Evolutionary conservation across 2,797 vertebrate species (phyloP).

Genomic region (Arremon aurantiirostris): DNA sequence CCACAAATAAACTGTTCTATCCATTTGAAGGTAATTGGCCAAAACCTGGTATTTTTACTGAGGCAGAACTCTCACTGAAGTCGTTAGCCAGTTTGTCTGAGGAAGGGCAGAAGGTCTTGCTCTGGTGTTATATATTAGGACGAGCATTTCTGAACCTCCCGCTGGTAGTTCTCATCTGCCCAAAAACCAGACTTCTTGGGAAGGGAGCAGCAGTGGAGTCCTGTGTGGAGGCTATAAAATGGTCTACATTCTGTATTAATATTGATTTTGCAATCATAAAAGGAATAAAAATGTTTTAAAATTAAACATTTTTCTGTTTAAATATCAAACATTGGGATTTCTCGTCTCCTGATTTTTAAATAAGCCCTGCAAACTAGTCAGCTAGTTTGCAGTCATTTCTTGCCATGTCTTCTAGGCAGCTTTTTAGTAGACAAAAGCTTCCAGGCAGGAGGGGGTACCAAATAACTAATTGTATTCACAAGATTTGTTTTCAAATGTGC

Average conservation of each 20-base stretch:
- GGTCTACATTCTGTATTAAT: conserved; percentile 41
- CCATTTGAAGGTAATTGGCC: conserved; percentile 45
- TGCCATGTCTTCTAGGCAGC: neutral
- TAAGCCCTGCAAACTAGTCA: neutral
- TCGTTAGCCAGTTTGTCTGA: neutral
- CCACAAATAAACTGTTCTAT: conserved; percentile 43
- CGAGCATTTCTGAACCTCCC: neutral
- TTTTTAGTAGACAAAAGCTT: conserved; percentile 37
- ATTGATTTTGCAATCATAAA: conserved; percentile 60
- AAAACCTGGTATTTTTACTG: conserved; percentile 16
- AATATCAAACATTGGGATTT: conserved; percentile 55
- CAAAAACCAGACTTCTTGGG: neutral
- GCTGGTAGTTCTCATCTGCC: neutral
- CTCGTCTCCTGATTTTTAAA: conserved; percentile 49
- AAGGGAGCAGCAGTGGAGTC: neutral
- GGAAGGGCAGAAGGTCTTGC: neutral
- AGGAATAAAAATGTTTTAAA: conserved; percentile 50
- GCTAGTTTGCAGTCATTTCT: conserved; percentile 36
- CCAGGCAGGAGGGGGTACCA: conserved; percentile 18
- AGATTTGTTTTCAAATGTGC: conserved; percentile 21
- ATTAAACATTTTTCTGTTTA: conserved; percentile 50
- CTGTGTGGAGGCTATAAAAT: conserved; percentile 28
- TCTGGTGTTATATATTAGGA: neutral
- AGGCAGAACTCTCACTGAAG: conserved; percentile 19
- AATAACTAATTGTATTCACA: neutral